A percentile compares a stretch with the other conserved stretches of the same genome.
Conservation (phyloP, 2,113 vertebrate genomes). For the Chelonoidis abingdonii region DNA sequence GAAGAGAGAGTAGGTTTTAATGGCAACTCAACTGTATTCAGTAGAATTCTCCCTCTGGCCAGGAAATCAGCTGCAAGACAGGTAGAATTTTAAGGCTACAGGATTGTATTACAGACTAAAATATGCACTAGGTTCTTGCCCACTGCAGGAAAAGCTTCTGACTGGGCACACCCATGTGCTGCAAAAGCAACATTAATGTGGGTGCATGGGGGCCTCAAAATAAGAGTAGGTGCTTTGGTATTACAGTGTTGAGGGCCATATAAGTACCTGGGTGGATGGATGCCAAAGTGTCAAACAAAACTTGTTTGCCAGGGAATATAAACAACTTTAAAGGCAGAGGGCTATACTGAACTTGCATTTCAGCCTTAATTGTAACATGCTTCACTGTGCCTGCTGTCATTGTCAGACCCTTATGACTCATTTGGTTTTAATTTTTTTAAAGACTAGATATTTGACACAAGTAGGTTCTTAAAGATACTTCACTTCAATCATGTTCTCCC, state of each 20-base stretch:
- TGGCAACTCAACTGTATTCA: neutral
- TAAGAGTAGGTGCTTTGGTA: neutral
- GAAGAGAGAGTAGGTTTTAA: neutral
- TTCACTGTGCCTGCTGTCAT: neutral
- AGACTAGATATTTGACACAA: neutral
- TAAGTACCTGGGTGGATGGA: neutral
- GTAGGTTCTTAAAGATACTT: neutral
- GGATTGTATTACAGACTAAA: neutral
- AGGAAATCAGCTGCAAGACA: neutral
- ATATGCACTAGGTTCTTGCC: neutral
- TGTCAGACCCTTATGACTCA: neutral
- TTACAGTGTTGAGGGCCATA: neutral
- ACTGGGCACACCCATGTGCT: neutral
- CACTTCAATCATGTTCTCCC: neutral
- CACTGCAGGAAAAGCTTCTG: neutral
- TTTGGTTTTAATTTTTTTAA: fast-evolving
- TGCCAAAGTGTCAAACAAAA: neutral
- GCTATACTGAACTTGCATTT: neutral
- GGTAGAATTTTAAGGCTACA: neutral
- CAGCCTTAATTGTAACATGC: neutral
- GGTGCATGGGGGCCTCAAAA: neutral
- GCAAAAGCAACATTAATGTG: neutral
- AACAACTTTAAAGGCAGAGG: neutral
- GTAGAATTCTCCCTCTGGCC: neutral
- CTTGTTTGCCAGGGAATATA: neutral